These are phyloP conservation scores for Drosophila limbata DNA, from an alignment of 2,888 invertebrate species.

Conservation along the genomic window DNA sequence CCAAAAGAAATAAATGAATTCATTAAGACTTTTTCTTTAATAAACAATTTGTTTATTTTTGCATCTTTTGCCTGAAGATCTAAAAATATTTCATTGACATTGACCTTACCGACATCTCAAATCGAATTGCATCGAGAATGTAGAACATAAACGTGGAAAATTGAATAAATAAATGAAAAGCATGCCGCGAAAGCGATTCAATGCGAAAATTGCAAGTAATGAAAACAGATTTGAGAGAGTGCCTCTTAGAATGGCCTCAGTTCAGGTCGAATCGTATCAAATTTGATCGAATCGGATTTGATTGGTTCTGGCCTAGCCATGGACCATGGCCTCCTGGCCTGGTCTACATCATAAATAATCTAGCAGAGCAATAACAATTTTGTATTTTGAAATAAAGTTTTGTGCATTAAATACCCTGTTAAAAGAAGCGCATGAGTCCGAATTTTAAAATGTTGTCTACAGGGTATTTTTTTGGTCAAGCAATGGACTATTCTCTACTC, in stretches of 20 bases:
- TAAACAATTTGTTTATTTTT: background rate
- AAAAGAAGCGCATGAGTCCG: background rate
- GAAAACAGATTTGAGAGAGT: constrained; percentile 37
- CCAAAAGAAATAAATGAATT: background rate
- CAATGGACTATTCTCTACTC: background rate
- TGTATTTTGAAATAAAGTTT: constrained; percentile 14
- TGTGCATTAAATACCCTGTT: constrained; percentile 5
- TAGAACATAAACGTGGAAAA: constrained; percentile 24
- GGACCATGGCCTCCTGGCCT: constrained; percentile 17
- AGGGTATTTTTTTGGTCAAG: constrained; percentile 13
- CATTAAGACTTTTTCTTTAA: background rate
- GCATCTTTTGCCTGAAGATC: background rate
- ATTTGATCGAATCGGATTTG: constrained; percentile 19
- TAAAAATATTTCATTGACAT: constrained; percentile 32
- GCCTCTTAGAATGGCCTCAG: constrained; percentile 26
- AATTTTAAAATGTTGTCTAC: background rate
- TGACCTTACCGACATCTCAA: constrained; percentile 42
- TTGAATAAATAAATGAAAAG: constrained; percentile 44
- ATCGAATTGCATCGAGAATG: constrained; percentile 20
- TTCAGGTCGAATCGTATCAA: constrained; percentile 24
- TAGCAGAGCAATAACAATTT: constrained; percentile 19
- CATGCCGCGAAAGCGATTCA: constrained; percentile 35
- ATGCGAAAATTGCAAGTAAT: constrained; percentile 53
- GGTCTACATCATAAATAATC: constrained; percentile 44
- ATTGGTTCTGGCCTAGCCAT: constrained; percentile 11